Base-by-base conservation (phyloP, 2,888 invertebrate species). In the Ochropleura leucogaster region DNA sequence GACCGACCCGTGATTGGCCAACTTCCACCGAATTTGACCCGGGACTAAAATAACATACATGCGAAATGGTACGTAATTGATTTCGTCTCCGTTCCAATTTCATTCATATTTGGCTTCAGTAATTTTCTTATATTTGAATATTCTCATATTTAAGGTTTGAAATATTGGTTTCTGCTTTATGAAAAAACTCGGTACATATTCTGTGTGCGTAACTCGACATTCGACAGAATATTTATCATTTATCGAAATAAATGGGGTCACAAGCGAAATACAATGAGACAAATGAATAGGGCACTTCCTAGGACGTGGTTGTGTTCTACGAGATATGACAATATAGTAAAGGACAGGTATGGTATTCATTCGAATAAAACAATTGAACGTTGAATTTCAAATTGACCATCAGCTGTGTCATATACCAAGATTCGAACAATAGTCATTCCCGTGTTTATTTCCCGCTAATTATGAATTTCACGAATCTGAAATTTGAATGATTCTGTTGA, bases 1-100 rank as follows among this genome's bases (percentile, higher is more conserved):
- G 91, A 85, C 88, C 84, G 89, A 83, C 86, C 91, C 84, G 91
- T 90, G 93, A 94, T 95, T 94, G 94, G 94, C 92, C 89, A 92
- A 90, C 90, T 89, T 90, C 87, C 83, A 88, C 86, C 85, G 89
- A 88, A 91, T 92, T 88, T 89, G 89, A 89, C 89, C 89, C 85
- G 85, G 84, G 87, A 88, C 89, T 92, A 88, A 90, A 93, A 94
- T 93, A 92, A 92, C 89, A 88, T 81, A 84, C 74, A 85, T 82
- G 77, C 70, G 84, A 81, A 89, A 86, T 86, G 75, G 82, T 75
- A 81, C 82, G 75, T 85, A 83, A 84, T 85, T 86, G 85, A 89
- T 87, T 85, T 77, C 73, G 46, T 79, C 73, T 74, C 62, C 63
- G 72, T 83, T 77, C 68, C 70, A 68, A 66, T 64, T 68, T 51